These are phyloP conservation scores for Sarcophaga bullata DNA, from an alignment of 1,140 invertebrate genomes.

Conservation along the genomic window DNA sequence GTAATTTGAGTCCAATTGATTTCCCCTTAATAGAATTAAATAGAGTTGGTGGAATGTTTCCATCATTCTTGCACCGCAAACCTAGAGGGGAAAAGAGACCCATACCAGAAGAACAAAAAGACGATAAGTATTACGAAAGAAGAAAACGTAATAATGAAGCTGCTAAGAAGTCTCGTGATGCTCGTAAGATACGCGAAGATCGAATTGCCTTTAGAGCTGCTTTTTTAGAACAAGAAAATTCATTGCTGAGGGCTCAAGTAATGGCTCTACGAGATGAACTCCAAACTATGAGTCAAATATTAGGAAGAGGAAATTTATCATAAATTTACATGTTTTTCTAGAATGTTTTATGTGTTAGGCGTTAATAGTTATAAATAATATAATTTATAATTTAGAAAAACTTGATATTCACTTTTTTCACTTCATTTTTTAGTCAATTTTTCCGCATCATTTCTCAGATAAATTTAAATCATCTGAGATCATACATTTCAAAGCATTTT, in stretches of 20 bases:
- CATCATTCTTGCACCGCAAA: constrained; percentile 66
- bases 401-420: too few relatives aligned
- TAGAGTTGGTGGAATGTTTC: constrained; percentile 56
- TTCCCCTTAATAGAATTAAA: constrained; percentile 62
- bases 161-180: constrained; percentile 90
- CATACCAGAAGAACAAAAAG: constrained; percentile 87
- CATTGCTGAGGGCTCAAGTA: constrained; percentile 82
- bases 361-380: too few relatives aligned
- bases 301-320: constrained; percentile 53
- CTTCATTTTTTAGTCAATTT: too few relatives aligned
- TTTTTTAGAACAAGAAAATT: constrained; percentile 86
- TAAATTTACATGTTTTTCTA: too few relatives aligned
- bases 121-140: constrained; percentile 89
- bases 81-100: constrained; percentile 86
- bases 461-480: too few relatives aligned
- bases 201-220: constrained; percentile 81
- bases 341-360: too few relatives aligned
- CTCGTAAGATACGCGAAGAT: constrained; percentile 85
- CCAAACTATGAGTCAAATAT: constrained; percentile 74
- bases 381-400: too few relatives aligned
- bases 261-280: constrained; percentile 83
- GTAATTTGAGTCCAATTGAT: constrained; percentile 45
- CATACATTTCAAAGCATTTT: too few relatives aligned
- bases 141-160: constrained; percentile 89
- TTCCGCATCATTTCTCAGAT: too few relatives aligned